Base-by-base conservation (phyloP, 1,140 invertebrate genomes). In the Xylocopa sonorina region DNA sequence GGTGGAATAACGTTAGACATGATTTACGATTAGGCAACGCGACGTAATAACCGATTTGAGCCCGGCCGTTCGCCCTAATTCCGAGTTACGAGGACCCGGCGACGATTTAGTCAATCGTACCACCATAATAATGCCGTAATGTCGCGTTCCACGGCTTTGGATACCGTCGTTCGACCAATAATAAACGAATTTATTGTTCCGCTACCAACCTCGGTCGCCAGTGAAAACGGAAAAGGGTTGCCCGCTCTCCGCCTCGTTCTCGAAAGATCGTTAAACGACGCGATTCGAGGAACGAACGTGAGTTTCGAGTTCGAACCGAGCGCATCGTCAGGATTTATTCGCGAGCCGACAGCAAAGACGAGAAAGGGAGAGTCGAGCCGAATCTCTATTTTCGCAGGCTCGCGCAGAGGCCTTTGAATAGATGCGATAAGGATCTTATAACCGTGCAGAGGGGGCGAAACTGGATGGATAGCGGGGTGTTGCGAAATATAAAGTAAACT, bases 401-500 rank as follows among this genome's bases (percentile, higher is more conserved):
- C 78, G 67, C 72, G 60, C 34, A 76, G 78, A n/a, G 38, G 53
- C 43, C 58, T 55, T 68, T 83, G 84, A 89, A 88, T 82, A 88
- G 85, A 85, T 72, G 62, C 75, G 89, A 90, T 90, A 90, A 89
- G 76, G 82, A 89, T 90, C 86, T 82, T 73, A 82, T 84, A 85
- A 75, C 80, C 74, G 12, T 62, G 69, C 68, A 32, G 24, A 53
- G 7, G 14, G 29, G 41, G 12, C 18, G 51, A 51, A 24, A n/a
- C n/a, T 77, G 79, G 84, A 88, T 84, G 80, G 81, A 85, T 87
- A 83, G 74, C 78, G 46, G 72, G 64, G 68, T 83, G 86, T 88
- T 83, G 84, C 66, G 88, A 90, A 89, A 87, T 89, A 88, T 87
- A 90, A 90, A 90, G 84, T 89, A 86, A 89, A 87, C 85, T 86